Evolutionary conservation across 2,797 vertebrate genomes (phyloP), one percentile per base, ranked within the genome.

Genomic region (Sebastes oblongus): DNA sequence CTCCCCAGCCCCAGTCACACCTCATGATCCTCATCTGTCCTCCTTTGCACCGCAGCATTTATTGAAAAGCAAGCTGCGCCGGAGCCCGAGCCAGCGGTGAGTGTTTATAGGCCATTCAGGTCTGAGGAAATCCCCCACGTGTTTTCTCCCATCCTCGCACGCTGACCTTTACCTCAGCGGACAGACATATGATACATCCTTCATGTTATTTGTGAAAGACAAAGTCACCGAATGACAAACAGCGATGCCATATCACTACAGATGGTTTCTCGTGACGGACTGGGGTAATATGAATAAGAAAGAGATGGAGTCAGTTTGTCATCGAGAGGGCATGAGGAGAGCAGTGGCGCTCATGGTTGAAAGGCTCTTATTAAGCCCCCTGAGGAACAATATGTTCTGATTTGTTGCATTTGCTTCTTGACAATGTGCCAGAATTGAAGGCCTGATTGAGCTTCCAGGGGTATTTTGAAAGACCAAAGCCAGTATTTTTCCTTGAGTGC

Each of bases 351-450:
- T 86, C 88, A 68, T n/a, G 87, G 85, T 85, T 89, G 76, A 80
- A 77, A 91, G 73, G 75, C 82, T 87, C 66, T 88, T 83, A 92
- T 93, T 91, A 91, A 34, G 12, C 69, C 85, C 82, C 73, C 85
- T 16, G 76, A 86, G 87, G 90, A 94, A 95, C 94, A 96, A 95
- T 95, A 91, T 87, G 82, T 87, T 91, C 92, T 95, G 94, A 96
- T 96, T 96, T 92, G 90, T 82, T 90, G 82, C 90, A 89, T 91
- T 90, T 89, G 78, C 80, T 88, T 92, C 79, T 87, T 88, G 92
- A 94, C 92, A 93, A 94, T 91, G 86, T 81, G 86, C 87, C 90
- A 92, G 72, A 93, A 94, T 90, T 85, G 86, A 90, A 91, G 85
- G 78, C 85, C 89, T 95, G 94, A 95, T 95, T 95, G 90, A 90